phyloP scores from a whole-genome alignment of 1,140 invertebrate genomes.

The Bombus affinis region DNA sequence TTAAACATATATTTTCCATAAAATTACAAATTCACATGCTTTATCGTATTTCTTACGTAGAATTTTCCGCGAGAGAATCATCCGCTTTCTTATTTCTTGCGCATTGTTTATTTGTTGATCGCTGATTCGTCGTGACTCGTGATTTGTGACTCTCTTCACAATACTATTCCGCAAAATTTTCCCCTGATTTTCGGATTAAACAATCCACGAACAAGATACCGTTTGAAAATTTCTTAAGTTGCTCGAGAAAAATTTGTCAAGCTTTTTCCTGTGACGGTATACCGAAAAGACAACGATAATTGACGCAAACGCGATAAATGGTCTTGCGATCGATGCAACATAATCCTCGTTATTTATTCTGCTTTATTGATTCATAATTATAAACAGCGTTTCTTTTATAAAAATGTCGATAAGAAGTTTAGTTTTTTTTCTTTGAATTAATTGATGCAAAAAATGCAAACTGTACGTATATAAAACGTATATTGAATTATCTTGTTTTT shows the following conservation, averaged over 20 bases:
- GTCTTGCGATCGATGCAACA: conserved; percentile 14
- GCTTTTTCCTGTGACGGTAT: neutral
- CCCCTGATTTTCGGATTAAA: neutral
- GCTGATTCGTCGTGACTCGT: neutral
- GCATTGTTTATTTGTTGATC: conserved; percentile 47
- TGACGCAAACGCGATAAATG: conserved; percentile 31
- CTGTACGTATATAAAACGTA: neutral
- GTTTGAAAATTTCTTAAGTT: conserved; percentile 13
- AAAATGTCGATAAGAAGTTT: neutral
- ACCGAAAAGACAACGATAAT: conserved; percentile 19
- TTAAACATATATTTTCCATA: neutral
- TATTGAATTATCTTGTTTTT: neutral
- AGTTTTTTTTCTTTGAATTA: neutral
- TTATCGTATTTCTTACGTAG: neutral
- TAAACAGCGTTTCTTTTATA: neutral
- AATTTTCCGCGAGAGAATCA: conserved; percentile 25
- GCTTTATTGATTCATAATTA: neutral
- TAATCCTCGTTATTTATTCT: conserved; percentile 16
- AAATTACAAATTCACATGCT: neutral
- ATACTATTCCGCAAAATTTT: neutral
- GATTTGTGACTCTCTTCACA: conserved; percentile 21
- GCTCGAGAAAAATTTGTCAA: neutral
- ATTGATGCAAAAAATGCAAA: neutral
- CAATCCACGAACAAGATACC: neutral
- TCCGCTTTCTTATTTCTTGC: neutral